These are phyloP conservation scores for Cyanoderma ruficeps DNA, from an alignment of 2,113 vertebrate genomes.

Conservation along the genomic window DNA sequence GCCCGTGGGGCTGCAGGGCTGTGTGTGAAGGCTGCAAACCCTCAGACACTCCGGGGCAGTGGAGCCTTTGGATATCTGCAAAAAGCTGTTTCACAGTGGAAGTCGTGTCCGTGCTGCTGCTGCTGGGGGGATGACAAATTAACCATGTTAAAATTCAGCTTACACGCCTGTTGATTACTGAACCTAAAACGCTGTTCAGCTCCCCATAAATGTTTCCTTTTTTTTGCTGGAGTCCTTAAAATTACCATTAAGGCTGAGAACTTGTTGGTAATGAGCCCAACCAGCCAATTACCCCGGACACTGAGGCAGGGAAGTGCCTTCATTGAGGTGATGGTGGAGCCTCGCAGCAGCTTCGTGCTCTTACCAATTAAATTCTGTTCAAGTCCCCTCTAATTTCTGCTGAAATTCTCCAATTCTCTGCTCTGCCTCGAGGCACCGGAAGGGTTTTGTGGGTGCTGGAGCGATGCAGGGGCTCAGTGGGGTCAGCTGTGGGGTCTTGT, in stretches of 20 bases:
- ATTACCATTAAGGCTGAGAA: background rate
- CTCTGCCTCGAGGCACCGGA: background rate
- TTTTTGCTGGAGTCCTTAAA: background rate
- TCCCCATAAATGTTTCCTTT: background rate
- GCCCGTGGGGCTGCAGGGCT: background rate
- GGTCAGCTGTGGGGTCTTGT: fast-evolving
- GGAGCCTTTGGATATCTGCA: background rate
- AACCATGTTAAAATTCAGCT: background rate
- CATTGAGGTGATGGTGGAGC: background rate
- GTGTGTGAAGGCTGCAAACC: background rate
- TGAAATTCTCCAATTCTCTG: background rate
- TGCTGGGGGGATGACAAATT: background rate
- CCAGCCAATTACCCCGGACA: background rate
- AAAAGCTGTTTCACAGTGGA: fast-evolving
- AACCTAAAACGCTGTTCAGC: background rate
- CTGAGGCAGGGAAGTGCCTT: background rate
- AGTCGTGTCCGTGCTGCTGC: background rate
- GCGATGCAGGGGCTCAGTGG: fast-evolving
- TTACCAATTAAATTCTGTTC: background rate
- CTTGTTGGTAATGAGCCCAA: background rate
- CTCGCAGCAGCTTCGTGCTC: background rate
- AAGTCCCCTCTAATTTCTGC: background rate
- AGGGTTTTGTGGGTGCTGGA: fast-evolving
- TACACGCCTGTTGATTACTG: background rate
- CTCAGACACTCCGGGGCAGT: fast-evolving